These are phyloP conservation scores for Thecophora atra DNA, from an alignment of 2,888 invertebrate genomes.

Conservation along the genomic window DNA sequence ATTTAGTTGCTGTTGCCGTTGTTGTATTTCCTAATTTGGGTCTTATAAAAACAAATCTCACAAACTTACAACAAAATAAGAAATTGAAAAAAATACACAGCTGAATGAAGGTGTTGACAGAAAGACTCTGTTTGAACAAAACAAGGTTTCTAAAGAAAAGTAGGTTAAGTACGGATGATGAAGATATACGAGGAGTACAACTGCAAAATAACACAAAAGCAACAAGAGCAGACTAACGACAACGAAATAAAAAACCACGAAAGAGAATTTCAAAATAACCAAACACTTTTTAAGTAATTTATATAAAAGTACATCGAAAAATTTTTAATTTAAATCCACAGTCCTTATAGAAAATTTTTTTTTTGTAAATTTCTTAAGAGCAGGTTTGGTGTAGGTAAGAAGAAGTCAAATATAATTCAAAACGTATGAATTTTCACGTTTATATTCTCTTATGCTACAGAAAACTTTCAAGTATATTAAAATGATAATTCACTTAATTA, in stretches of 20 bases:
- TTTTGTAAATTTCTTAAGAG: too few relatives aligned
- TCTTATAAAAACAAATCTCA: background rate
- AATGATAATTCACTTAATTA: too few relatives aligned
- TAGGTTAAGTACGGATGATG: background rate
- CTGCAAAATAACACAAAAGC: background rate
- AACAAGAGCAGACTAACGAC: slow-evolving; percentile 6
- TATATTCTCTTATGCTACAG: too few relatives aligned
- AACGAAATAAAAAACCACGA: background rate
- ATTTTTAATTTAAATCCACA: too few relatives aligned
- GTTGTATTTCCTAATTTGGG: background rate
- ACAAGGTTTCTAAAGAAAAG: background rate
- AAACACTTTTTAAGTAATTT: too few relatives aligned
- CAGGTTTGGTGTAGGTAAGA: too few relatives aligned
- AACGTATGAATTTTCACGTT: too few relatives aligned
- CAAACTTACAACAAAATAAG: background rate
- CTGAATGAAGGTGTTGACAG: slow-evolving; percentile 8
- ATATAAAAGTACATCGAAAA: too few relatives aligned
- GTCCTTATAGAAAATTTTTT: too few relatives aligned
- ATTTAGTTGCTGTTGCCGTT: background rate
- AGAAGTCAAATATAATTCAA: too few relatives aligned
- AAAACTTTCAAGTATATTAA: too few relatives aligned
- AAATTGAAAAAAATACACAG: background rate
- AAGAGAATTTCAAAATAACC: background rate
- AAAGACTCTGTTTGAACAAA: background rate
- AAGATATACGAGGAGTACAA: background rate